Conservation (phyloP, 2,888 invertebrate genomes). For the Chironomus tentans region DNA sequence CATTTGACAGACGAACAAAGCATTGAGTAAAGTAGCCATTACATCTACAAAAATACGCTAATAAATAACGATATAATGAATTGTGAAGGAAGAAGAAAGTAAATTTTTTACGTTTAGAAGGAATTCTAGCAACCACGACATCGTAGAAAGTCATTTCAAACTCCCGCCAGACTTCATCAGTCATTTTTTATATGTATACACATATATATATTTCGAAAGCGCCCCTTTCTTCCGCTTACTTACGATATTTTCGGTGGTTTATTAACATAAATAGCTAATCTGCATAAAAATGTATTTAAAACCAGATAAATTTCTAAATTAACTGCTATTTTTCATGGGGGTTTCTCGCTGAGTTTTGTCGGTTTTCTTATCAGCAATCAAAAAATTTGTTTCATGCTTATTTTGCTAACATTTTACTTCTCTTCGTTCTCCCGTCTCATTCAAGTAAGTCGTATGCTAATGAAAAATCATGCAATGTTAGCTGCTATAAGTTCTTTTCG, state of each 20-base stretch:
- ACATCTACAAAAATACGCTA: no score
- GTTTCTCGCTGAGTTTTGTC: slow-evolving; percentile 11
- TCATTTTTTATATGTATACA: neutral
- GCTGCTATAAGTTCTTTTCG: neutral
- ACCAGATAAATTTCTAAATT: slow-evolving; percentile 26
- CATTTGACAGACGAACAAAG: no score
- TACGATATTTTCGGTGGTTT: neutral
- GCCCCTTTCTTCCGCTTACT: slow-evolving; percentile 20
- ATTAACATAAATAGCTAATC: slow-evolving; percentile 27
- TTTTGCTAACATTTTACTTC: neutral
- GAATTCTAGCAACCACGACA: no score
- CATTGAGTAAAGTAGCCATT: no score
- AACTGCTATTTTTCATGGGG: slow-evolving; percentile 20
- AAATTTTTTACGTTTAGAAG: no score
- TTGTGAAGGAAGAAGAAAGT: no score
- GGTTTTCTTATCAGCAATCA: slow-evolving; percentile 6
- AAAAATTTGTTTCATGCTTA: slow-evolving; percentile 8
- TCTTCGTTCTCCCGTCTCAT: neutral
- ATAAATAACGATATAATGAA: no score
- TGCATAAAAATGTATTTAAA: slow-evolving; percentile 27
- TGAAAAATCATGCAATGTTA: neutral
- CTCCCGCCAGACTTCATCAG: slow-evolving; percentile 23
- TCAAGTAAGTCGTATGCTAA: neutral
- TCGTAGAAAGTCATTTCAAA: slow-evolving; percentile 5
- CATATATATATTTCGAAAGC: neutral